These are phyloP conservation scores for Serinus canaria DNA, from an alignment of 2,113 vertebrate species.

Conservation along the genomic window DNA sequence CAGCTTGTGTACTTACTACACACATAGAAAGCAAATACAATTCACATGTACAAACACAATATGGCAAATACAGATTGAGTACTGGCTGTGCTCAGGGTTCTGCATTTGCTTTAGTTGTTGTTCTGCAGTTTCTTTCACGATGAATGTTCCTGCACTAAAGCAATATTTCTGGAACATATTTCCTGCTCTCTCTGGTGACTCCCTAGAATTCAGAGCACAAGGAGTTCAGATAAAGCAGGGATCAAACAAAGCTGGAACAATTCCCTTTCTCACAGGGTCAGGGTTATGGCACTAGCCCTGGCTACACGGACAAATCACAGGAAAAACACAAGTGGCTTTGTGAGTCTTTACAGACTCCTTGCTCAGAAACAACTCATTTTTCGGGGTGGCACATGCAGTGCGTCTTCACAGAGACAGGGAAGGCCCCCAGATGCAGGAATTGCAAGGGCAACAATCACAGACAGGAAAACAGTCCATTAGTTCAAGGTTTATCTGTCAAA, in stretches of 20 bases:
- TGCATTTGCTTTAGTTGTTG: background rate
- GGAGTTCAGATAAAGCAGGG: background rate
- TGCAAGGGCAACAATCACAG: background rate
- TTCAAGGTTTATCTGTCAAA: background rate
- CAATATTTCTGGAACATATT: background rate
- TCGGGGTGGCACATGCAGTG: background rate
- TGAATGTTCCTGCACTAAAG: background rate
- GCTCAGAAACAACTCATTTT: background rate
- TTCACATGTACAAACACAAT: background rate
- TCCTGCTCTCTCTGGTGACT: background rate
- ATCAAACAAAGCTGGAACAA: background rate
- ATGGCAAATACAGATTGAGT: background rate
- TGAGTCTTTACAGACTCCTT: background rate
- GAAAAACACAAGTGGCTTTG: background rate
- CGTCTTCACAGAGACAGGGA: background rate
- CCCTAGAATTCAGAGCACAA: background rate
- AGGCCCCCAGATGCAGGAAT: background rate
- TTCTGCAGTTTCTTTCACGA: background rate
- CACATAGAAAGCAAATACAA: background rate
- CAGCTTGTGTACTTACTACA: background rate
- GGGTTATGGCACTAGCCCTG: background rate
- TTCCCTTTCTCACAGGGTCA: background rate
- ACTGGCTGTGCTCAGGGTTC: background rate
- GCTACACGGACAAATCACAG: background rate
- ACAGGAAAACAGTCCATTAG: accelerated